Evolutionary conservation across 2,797 vertebrate genomes (phyloP).

Genomic region (Merluccius polli): DNA sequence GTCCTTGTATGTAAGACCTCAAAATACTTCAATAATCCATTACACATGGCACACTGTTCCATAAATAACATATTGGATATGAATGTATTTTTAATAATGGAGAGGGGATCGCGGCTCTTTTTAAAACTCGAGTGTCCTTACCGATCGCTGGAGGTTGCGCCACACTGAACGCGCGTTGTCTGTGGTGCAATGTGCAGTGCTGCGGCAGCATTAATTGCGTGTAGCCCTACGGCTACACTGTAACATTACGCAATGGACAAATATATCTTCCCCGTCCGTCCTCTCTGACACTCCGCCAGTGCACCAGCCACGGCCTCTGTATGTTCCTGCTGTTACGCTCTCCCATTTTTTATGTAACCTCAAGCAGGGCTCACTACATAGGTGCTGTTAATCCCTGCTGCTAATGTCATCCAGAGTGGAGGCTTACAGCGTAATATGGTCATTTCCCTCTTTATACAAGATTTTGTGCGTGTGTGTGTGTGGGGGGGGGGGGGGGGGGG

Average conservation of each 20-base stretch:
- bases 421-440: constrained; percentile 13
- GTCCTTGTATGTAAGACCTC: constrained; percentile 19
- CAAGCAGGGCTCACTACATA: constrained; percentile 44
- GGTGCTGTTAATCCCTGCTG: constrained; percentile 38
- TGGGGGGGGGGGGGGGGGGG: neutral
- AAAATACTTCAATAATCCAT: constrained; percentile 15
- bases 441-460: neutral
- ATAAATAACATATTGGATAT: constrained; percentile 10
- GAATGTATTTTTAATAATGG: constrained; percentile 6
- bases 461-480: neutral
- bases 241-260: constrained; percentile 61
- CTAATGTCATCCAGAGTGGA: constrained; percentile 23
- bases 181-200: constrained; percentile 19
- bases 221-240: constrained; percentile 48
- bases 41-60: neutral
- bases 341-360: constrained; percentile 45
- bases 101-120: constrained; percentile 9
- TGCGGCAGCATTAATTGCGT: constrained; percentile 52
- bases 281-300: constrained; percentile 46
- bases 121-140: constrained; percentile 6
- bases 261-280: constrained; percentile 61
- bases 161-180: constrained; percentile 16
- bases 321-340: constrained; percentile 42
- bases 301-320: constrained; percentile 33
- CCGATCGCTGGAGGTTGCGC: constrained; percentile 20